Evolutionary conservation across 2,113 vertebrate genomes (phyloP).

Genomic region (Crocuta crocuta): DNA sequence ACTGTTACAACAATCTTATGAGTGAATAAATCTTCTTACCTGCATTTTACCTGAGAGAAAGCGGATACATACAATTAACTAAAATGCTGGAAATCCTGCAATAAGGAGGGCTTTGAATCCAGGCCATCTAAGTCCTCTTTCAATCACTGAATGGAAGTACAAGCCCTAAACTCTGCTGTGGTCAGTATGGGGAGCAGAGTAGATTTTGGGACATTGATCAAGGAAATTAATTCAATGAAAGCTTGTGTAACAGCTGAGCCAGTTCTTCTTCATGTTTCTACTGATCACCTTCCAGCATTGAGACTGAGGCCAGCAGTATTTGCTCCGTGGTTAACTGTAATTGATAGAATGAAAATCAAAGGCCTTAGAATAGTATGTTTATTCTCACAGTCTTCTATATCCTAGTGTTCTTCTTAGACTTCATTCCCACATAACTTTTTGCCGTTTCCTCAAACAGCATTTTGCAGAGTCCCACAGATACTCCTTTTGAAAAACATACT

Average conservation of each 20-base stretch:
- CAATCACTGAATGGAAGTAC: not conserved
- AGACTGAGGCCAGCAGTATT: not conserved
- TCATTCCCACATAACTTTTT: not conserved
- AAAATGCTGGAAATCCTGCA: not conserved
- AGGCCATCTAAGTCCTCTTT: not conserved
- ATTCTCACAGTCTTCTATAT: not conserved
- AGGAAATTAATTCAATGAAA: not conserved
- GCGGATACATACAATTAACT: not conserved
- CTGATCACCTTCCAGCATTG: not conserved
- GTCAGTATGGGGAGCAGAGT: not conserved
- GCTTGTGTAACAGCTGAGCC: not conserved
- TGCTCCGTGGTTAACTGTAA: not conserved
- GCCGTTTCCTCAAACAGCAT: not conserved
- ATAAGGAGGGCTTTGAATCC: not conserved
- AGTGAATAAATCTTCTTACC: not conserved
- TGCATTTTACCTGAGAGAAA: not conserved
- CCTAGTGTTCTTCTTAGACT: not conserved
- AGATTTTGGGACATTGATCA: not conserved
- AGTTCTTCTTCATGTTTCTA: not conserved
- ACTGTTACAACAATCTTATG: not conserved
- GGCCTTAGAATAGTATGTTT: not conserved
- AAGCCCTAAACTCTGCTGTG: not conserved
- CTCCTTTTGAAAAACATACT: not conserved
- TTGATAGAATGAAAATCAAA: not conserved
- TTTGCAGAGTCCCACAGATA: not conserved